Evolutionary conservation across 2,797 vertebrate genomes (phyloP).

Genomic region (Peromyscus aztecus): DNA sequence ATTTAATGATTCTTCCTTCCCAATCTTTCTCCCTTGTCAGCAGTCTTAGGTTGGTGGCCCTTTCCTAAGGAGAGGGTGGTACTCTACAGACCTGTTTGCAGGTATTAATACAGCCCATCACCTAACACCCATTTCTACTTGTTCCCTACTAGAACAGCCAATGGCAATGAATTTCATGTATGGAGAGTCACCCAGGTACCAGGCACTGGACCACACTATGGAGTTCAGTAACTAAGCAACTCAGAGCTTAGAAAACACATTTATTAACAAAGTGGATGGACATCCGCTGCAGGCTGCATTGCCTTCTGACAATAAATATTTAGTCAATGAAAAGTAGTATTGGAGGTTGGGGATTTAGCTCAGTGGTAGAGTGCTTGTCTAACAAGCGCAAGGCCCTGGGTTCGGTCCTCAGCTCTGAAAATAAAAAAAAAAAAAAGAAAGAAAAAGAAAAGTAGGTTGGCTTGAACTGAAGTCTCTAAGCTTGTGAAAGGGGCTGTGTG

Average conservation of each 20-base stretch:
- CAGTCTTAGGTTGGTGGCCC: not conserved
- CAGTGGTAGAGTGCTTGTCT: too few species aligned
- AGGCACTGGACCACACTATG: not conserved
- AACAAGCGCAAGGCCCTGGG: too few species aligned
- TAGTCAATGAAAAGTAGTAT: not conserved
- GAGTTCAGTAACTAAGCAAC: not conserved
- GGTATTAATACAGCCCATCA: not conserved
- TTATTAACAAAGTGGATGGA: not conserved
- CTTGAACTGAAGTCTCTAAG: not conserved
- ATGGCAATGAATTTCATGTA: not conserved
- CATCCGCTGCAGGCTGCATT: accelerated
- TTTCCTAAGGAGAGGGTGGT: not conserved
- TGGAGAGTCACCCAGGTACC: not conserved
- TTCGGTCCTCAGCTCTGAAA: too few species aligned
- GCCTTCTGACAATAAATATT: not conserved
- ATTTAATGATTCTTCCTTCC: not conserved
- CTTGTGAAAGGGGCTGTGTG: accelerated
- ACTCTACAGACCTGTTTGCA: not conserved
- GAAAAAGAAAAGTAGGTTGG: not conserved
- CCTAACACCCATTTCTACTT: not conserved
- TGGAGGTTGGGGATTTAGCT: too few species aligned
- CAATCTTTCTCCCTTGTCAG: not conserved
- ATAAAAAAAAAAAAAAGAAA: too few species aligned
- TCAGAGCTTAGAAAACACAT: not conserved
- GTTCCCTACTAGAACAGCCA: not conserved